These are phyloP conservation scores for Heptranchias perlo DNA, from an alignment of 2,113 vertebrate genomes.

Conservation along the genomic window DNA sequence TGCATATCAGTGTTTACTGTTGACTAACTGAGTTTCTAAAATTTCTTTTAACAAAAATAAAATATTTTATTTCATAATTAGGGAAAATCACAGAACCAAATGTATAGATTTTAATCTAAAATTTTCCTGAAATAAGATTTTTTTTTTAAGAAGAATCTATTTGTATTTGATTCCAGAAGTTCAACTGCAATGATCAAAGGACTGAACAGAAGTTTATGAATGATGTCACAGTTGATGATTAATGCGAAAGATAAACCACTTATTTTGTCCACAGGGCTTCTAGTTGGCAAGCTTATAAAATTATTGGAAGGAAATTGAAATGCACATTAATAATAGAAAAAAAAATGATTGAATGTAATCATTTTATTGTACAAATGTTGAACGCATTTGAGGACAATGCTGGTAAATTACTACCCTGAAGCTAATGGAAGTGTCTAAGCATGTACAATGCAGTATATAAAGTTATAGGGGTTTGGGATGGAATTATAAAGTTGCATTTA, in stretches of 20 bases:
- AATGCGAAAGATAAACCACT: background rate
- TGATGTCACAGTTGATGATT: background rate
- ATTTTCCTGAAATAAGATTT: background rate
- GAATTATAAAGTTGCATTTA: background rate
- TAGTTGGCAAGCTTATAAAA: background rate
- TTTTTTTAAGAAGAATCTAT: background rate
- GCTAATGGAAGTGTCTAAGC: background rate
- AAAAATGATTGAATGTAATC: background rate
- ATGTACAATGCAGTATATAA: background rate
- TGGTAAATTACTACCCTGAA: background rate
- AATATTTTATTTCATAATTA: background rate
- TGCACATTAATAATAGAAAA: background rate
- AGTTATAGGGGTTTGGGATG: background rate
- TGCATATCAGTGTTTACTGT: background rate
- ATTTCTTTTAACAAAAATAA: background rate
- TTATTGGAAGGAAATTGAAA: background rate
- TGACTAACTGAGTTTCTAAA: background rate
- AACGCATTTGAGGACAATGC: background rate
- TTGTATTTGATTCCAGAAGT: background rate
- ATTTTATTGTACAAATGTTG: background rate
- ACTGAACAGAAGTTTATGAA: background rate
- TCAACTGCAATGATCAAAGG: background rate
- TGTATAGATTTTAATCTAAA: background rate
- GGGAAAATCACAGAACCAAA: background rate
- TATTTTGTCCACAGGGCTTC: background rate